Evolutionary conservation across 2,113 vertebrate genomes (phyloP), one percentile per base, ranked within the genome.

Genomic region (Corynorhinus townsendii): DNA sequence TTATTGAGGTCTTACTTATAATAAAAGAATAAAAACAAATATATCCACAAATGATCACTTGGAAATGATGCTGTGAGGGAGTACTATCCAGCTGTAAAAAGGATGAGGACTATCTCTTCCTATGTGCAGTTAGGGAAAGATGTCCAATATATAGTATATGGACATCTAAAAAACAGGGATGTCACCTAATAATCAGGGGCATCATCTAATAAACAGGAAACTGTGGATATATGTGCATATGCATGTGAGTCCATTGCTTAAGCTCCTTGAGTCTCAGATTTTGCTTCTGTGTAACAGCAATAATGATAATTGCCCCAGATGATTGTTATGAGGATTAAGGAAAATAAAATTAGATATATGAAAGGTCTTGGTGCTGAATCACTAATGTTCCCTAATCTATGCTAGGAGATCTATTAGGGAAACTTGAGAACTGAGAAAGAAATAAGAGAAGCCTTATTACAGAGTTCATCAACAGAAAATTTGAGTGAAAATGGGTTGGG

Each of bases 401-500:
- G 2, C 10, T 17, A 76, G 2, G 72, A 52, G 20, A 76, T 52
- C 17, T 45, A 30, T 64, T 59, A 43, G 28, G 24, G 26, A 89
- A 90, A 45, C 38, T 49, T 54, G 14, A 79, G 91, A 88, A 20
- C 1, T 91, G 69, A 89, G 59, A 43, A 28, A 59, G 11, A 52
- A 83, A 20, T 45, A 87, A 85, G 9, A 86, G 7, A 79, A 86
- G 20, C 33, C 47, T 47, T 40, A 45, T 33, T 62, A 68, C 62
- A 88, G 86, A 71, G 90, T 89, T 94, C 85, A 68, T 54, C 92
- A 28, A 43, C 96, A 96, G 76, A 94, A 95, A 96, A 82, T 93
- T 86, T 97, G 45, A 87, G 81, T 87, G 96, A 66, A 95, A 62
- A 97, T 96, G 85, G 20, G 14, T 97, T 98, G 98, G 97, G 97